Conservation (phyloP, 2,797 vertebrate species). For the Pseudopleuronectes americanus region DNA sequence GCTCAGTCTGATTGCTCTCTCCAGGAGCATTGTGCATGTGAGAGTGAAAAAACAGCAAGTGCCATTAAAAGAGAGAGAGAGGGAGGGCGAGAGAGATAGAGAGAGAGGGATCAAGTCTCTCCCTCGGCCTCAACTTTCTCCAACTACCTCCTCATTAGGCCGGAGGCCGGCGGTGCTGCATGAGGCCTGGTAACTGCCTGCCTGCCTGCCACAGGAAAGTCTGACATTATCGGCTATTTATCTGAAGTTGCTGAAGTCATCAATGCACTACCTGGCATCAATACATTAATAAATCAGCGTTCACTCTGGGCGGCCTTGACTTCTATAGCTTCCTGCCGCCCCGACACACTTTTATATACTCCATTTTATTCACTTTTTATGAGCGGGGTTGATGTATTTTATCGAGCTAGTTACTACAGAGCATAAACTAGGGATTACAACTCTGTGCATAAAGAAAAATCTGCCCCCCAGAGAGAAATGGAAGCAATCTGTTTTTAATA, state of each 20-base stretch:
- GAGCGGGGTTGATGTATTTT: constrained; percentile 77
- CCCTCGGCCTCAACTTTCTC: constrained; percentile 23
- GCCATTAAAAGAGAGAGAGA: constrained; percentile 9
- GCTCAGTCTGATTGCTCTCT: constrained; percentile 66
- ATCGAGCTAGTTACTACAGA: constrained; percentile 79
- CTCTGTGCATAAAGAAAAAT: constrained; percentile 69
- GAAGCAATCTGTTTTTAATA: constrained; percentile 79
- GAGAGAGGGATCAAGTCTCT: constrained; percentile 9
- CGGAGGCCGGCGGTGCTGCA: constrained; percentile 32
- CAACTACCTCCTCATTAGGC: constrained; percentile 63
- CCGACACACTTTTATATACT: constrained; percentile 75
- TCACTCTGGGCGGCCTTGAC: constrained; percentile 66
- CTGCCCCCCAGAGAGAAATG: constrained; percentile 70
- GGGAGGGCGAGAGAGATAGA: not conserved
- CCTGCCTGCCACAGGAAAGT: constrained; percentile 32
- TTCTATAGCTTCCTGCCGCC: constrained; percentile 63
- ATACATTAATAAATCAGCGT: constrained; percentile 72
- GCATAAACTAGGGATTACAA: constrained; percentile 80
- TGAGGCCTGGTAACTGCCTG: constrained; percentile 29
- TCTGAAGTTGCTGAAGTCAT: constrained; percentile 64
- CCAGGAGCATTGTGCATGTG: constrained; percentile 39
- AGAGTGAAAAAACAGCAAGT: constrained; percentile 56
- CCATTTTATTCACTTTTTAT: constrained; percentile 79
- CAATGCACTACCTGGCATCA: constrained; percentile 40
- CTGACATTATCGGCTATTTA: constrained; percentile 61